Conservation (phyloP, 2,888 invertebrate genomes). For the Melinaea menophilus region DNA sequence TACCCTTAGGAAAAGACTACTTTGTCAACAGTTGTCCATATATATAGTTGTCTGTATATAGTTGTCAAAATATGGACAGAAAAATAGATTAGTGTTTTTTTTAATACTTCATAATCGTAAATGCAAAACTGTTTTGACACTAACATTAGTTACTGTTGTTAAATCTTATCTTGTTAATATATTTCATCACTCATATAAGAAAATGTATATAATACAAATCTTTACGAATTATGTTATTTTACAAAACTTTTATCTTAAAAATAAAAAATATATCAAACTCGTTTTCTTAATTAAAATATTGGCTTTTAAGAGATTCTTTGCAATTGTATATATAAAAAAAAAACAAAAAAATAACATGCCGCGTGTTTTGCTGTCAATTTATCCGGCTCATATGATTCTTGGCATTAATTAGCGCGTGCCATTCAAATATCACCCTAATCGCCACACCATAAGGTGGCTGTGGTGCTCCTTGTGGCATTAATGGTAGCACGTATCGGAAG, state of each 20-base stretch:
- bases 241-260: constrained; percentile 1
- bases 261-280: background rate
- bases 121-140: too few species aligned
- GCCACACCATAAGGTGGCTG: constrained; percentile 23
- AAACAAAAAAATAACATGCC: constrained; percentile 26
- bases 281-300: constrained; percentile 6
- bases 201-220: too few species aligned
- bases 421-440: constrained; percentile 23
- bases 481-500: constrained; percentile 61
- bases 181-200: too few species aligned
- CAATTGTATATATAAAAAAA: constrained; percentile 16
- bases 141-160: too few species aligned
- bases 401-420: constrained; percentile 36
- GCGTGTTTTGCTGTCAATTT: constrained; percentile 35
- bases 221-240: too few species aligned
- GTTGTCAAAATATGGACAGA: too few species aligned
- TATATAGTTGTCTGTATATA: too few species aligned
- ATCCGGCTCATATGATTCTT: constrained; percentile 35
- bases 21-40: too few species aligned
- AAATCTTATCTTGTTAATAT: too few species aligned
- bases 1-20: too few species aligned
- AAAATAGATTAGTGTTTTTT: too few species aligned
- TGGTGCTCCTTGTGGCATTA: constrained; percentile 33
- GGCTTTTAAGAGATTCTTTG: constrained; percentile 6
- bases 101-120: too few species aligned